Evolutionary conservation across 2,797 vertebrate genomes (phyloP).

Genomic region (Mormyrops boulengeri): DNA sequence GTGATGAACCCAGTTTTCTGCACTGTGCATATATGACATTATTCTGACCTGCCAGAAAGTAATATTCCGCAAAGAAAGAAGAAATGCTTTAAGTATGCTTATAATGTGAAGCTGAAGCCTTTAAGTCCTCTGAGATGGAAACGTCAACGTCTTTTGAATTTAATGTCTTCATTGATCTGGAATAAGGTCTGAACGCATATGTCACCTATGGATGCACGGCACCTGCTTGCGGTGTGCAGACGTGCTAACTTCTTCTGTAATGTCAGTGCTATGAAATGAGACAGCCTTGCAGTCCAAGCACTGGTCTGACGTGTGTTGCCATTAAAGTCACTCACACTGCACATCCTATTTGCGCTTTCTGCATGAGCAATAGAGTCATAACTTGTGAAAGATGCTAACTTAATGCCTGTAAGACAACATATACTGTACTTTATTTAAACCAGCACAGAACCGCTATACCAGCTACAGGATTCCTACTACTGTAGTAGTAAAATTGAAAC

Average conservation of each 20-base stretch:
- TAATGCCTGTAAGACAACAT: background rate
- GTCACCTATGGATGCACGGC: background rate
- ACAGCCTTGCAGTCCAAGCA: background rate
- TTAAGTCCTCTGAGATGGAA: background rate
- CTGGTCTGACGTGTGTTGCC: background rate
- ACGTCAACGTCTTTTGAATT: background rate
- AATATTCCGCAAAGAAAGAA: background rate
- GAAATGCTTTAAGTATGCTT: background rate
- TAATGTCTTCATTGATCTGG: background rate
- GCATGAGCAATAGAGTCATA: background rate
- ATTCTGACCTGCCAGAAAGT: background rate
- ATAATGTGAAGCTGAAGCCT: background rate
- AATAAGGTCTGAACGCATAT: background rate
- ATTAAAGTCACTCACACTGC: background rate
- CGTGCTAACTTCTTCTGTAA: background rate
- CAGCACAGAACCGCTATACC: background rate
- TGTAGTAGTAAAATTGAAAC: background rate
- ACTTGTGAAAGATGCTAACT: background rate
- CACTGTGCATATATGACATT: background rate
- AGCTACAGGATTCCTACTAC: background rate
- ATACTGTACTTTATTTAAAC: background rate
- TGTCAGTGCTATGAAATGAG: background rate
- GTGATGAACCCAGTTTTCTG: background rate
- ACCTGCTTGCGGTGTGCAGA: background rate
- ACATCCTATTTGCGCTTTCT: background rate